A percentile compares a stretch with the other conserved stretches of the same genome.
Evolutionary conservation across 2,888 invertebrate genomes (phyloP).

Genomic region (Athetis lepigone): DNA sequence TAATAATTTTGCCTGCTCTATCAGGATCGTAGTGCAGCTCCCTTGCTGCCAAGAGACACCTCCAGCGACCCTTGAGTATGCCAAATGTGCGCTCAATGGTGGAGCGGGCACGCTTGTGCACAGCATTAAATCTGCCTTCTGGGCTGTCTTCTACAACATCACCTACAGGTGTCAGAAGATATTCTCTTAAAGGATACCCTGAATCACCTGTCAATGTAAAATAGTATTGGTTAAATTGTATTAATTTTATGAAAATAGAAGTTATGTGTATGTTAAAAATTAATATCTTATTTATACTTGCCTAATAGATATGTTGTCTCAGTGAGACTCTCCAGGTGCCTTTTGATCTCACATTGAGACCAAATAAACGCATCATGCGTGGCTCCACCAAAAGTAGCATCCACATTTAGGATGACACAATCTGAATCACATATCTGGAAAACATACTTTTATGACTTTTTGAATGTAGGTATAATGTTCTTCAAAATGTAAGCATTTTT

Average conservation of each 20-base stretch:
- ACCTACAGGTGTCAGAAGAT: background rate
- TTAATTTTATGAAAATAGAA: background rate
- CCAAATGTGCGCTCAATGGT: slow-evolving; percentile 4
- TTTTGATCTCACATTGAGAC: background rate
- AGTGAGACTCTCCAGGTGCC: slow-evolving; percentile 10
- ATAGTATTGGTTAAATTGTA: background rate
- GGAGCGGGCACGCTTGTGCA: background rate
- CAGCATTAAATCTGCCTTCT: slow-evolving; percentile 1
- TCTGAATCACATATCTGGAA: slow-evolving; percentile 34
- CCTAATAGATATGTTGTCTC: slow-evolving; percentile 10
- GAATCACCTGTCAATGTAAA: slow-evolving; percentile 12
- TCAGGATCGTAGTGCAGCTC: slow-evolving; percentile 3
- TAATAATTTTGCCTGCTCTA: background rate
- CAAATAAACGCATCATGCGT: slow-evolving; percentile 14
- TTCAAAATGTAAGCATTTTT: background rate
- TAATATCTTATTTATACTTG: background rate
- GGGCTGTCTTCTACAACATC: background rate
- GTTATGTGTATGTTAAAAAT: background rate
- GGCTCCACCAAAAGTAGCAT: slow-evolving; percentile 16
- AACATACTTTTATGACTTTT: background rate
- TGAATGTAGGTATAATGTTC: background rate
- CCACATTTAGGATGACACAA: background rate
- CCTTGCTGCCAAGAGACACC: slow-evolving; percentile 2
- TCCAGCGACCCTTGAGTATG: slow-evolving; percentile 1
- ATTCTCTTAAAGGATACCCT: background rate